Evolutionary conservation across 2,888 invertebrate genomes (phyloP).

Genomic region (Tuberolachnus salignus): DNA sequence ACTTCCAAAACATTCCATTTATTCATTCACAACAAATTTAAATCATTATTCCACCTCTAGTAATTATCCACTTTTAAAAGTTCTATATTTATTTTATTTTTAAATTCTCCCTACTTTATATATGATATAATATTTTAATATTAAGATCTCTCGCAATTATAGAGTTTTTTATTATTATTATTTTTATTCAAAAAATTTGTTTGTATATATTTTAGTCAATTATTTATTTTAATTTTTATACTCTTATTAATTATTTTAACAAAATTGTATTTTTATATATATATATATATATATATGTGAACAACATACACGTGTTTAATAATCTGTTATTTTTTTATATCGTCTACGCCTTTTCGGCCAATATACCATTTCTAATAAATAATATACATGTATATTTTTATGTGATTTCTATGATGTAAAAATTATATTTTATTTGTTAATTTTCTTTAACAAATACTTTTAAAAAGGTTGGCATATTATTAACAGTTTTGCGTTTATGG

Average conservation of each 20-base stretch:
- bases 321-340: slow-evolving; percentile 10
- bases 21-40: background rate
- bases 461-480: background rate
- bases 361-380: slow-evolving; percentile 15
- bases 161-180: slow-evolving; percentile 12
- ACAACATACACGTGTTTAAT: slow-evolving; percentile 20
- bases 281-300: no score
- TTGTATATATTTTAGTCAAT: slow-evolving; percentile 52
- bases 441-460: slow-evolving; percentile 2
- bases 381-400: slow-evolving; percentile 19
- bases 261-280: slow-evolving; percentile 9
- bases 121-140: slow-evolving; percentile 1
- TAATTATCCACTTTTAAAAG: background rate
- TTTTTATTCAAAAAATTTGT: slow-evolving; percentile 30
- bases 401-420: slow-evolving; percentile 20
- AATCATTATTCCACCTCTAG: background rate
- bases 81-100: background rate
- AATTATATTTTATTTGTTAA: slow-evolving; percentile 11
- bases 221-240: slow-evolving; percentile 50
- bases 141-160: slow-evolving; percentile 30
- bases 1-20: slow-evolving; percentile 38
- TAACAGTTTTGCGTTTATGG: background rate
- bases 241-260: slow-evolving; percentile 20
- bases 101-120: background rate
- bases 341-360: background rate